These are phyloP conservation scores for Scaptomyza cyrtandrae DNA, from an alignment of 2,888 invertebrate species.

Conservation along the genomic window DNA sequence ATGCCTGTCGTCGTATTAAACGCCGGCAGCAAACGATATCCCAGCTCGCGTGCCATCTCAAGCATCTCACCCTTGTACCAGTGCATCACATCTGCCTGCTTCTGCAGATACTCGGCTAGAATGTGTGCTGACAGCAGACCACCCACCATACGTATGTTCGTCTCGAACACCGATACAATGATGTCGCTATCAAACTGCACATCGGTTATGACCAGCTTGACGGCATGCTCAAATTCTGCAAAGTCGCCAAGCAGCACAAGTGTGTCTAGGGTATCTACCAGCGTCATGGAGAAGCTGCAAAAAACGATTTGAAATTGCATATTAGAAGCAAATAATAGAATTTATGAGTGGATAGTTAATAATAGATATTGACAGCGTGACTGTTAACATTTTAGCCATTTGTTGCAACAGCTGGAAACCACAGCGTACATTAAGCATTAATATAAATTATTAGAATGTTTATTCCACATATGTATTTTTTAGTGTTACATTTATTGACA, in stretches of 20 bases:
- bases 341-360: too few relatives aligned
- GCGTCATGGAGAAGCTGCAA: constrained; percentile 96
- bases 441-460: too few relatives aligned
- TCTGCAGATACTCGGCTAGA: constrained; percentile 92
- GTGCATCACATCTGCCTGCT: constrained; percentile 89
- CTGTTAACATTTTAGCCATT: too few relatives aligned
- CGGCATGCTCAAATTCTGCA: constrained; percentile 96
- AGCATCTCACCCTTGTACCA: constrained; percentile 96
- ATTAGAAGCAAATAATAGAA: not conserved
- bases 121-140: constrained; percentile 97
- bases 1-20: constrained; percentile 99
- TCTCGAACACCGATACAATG: constrained; percentile 98
- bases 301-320: not conserved
- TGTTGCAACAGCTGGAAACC: too few relatives aligned
- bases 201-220: constrained; percentile 92
- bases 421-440: too few relatives aligned
- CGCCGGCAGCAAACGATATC: constrained; percentile 96
- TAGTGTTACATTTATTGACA: too few relatives aligned
- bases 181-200: constrained; percentile 97
- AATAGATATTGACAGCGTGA: too few relatives aligned
- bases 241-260: constrained; percentile 96
- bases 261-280: constrained; percentile 97
- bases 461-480: too few relatives aligned
- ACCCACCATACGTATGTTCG: constrained; percentile 98
- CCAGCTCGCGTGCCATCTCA: constrained; percentile 95